These are phyloP conservation scores for Patiria miniata DNA, from an alignment of 35 echinoderm and acorn worm species.

Conservation along the genomic window DNA sequence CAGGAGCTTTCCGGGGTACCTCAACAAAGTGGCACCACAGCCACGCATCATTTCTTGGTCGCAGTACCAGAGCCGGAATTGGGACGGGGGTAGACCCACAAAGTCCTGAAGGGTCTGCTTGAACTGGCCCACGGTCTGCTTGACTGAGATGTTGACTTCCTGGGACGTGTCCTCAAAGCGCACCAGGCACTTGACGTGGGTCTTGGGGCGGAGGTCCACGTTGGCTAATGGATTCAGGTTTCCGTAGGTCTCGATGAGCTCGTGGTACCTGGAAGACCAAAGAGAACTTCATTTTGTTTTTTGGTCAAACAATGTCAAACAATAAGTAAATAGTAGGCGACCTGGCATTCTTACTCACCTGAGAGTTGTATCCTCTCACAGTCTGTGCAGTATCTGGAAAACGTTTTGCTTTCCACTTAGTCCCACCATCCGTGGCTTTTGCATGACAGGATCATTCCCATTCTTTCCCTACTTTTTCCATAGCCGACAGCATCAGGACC, in stretches of 20 bases:
- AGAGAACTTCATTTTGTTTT: neutral
- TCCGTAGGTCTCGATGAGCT: conserved; percentile 24
- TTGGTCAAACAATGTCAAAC: neutral
- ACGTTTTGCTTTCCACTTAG: neutral
- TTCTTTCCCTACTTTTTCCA: no score
- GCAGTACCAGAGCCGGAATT: neutral
- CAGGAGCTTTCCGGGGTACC: neutral
- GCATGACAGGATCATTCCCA: no score
- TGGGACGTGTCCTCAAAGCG: conserved; percentile 27
- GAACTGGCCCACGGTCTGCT: conserved; percentile 28
- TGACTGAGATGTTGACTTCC: conserved; percentile 14
- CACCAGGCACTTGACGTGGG: conserved; percentile 22
- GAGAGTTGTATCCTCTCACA: neutral
- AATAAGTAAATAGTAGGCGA: neutral
- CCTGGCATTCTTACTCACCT: neutral
- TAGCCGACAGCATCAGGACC: no score
- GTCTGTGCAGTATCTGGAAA: neutral
- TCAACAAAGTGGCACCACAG: neutral
- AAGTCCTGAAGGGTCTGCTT: conserved; percentile 23
- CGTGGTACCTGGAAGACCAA: conserved; percentile 40
- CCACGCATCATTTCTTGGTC: neutral
- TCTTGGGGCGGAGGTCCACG: conserved; percentile 27
- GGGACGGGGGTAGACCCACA: neutral
- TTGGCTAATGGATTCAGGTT: conserved; percentile 10
- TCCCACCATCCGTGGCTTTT: no score